phyloP scores from a whole-genome alignment of 2,888 invertebrate genomes.

The Deroplatys truncata region DNA sequence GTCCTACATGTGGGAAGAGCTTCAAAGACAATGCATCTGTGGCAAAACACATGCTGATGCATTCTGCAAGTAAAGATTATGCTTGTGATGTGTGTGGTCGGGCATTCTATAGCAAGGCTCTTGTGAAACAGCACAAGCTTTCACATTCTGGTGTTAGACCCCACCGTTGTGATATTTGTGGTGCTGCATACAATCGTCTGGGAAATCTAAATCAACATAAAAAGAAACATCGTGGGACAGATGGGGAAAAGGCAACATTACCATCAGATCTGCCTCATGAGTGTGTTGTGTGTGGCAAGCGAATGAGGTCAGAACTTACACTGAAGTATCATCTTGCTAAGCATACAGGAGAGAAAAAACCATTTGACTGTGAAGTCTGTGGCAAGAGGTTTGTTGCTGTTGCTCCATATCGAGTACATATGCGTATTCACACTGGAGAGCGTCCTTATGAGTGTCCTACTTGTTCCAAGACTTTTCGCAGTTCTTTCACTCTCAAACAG shows the following conservation, averaged over 20 bases:
- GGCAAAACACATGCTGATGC: constrained; percentile 22
- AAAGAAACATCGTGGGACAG: constrained; percentile 22
- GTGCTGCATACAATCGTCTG: constrained; percentile 28
- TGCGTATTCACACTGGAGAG: constrained; percentile 28
- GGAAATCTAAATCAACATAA: constrained; percentile 31
- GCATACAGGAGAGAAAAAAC: constrained; percentile 31
- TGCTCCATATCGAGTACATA: constrained; percentile 27
- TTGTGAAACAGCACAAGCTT: constrained; percentile 29
- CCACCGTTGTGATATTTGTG: constrained; percentile 26
- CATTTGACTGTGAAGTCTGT: constrained; percentile 30
- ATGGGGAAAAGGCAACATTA: not conserved
- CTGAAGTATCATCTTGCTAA: constrained; percentile 30
- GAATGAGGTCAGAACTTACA: constrained; percentile 28
- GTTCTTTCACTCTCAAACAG: constrained; percentile 29
- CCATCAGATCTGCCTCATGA: constrained; percentile 11
- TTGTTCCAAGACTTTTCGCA: constrained; percentile 28
- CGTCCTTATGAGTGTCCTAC: constrained; percentile 26
- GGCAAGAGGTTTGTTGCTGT: constrained; percentile 29
- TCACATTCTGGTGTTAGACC: constrained; percentile 28
- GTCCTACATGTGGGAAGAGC: constrained; percentile 22
- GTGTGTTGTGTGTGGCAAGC: constrained; percentile 28
- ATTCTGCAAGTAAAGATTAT: constrained; percentile 22
- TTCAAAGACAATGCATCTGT: constrained; percentile 26
- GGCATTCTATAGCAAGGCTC: constrained; percentile 24
- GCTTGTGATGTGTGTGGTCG: constrained; percentile 22